A percentile compares a stretch with the other conserved stretches of the same genome.
phyloP scores from a whole-genome alignment of 2,113 vertebrate species.

The Apodemus speciosus region DNA sequence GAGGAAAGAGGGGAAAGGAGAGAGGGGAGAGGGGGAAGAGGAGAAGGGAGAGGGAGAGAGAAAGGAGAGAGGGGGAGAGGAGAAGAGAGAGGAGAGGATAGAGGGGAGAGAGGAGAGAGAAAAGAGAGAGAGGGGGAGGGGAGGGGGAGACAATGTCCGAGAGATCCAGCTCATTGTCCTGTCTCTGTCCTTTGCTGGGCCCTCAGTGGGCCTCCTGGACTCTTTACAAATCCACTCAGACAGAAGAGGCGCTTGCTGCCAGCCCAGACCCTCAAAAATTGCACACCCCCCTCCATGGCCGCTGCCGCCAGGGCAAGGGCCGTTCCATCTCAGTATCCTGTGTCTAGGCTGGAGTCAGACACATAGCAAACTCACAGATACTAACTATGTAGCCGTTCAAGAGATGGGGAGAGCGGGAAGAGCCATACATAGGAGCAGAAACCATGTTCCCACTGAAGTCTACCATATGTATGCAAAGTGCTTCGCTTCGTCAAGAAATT shows the following conservation, averaged over 20 bases:
- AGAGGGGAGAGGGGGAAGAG: no score
- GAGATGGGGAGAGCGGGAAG: no score
- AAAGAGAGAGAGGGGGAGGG: no score
- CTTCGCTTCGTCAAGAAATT: not conserved
- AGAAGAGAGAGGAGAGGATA: not conserved
- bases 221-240: not conserved
- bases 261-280: not conserved
- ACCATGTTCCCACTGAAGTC: rapidly evolving
- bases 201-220: rapidly evolving
- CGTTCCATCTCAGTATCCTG: rapidly evolving
- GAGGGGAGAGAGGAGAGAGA: no score
- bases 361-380: not conserved
- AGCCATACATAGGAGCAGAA: rapidly evolving
- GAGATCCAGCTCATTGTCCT: not conserved
- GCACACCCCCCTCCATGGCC: not conserved
- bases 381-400: not conserved
- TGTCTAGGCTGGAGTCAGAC: not conserved
- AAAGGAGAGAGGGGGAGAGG: not conserved
- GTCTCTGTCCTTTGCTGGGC: rapidly evolving
- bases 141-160: not conserved
- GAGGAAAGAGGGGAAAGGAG: not conserved
- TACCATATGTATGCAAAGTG: not conserved
- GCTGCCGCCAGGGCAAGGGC: rapidly evolving
- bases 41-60: no score
- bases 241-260: no score